Percentiles rank a stretch among this genome's conserved stretches.
These are phyloP conservation scores for Drosophila pseudoobscura DNA, from an alignment of 1,140 invertebrate species.

Conservation along the genomic window DNA sequence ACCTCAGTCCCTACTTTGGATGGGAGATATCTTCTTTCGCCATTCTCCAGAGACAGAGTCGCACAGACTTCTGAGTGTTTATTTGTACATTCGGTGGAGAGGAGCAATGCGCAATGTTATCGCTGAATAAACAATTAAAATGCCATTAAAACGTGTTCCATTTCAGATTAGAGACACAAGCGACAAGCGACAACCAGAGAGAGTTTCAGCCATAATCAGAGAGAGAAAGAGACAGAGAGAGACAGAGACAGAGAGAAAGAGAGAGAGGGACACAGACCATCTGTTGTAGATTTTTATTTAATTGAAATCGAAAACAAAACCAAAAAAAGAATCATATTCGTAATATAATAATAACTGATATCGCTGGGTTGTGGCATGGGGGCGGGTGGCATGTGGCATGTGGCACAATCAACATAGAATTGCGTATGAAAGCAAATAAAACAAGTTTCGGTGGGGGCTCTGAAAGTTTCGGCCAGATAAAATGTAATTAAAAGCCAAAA, in stretches of 20 bases:
- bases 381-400: too few species aligned
- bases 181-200: constrained; percentile 21
- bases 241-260: constrained; percentile 10
- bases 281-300: constrained; percentile 58
- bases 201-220: neutral
- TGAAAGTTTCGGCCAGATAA: constrained; percentile 67
- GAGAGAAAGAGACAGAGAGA: constrained; percentile 25
- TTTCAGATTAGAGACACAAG: constrained; percentile 56
- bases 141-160: constrained; percentile 71
- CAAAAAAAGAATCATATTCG: constrained; percentile 21
- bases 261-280: constrained; percentile 16
- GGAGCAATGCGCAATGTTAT: constrained; percentile 68
- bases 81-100: constrained; percentile 20
- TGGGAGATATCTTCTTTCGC: too few species aligned
- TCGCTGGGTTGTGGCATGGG: constrained; percentile 12
- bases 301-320: constrained; percentile 53
- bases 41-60: too few species aligned
- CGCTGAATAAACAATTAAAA: constrained; percentile 71
- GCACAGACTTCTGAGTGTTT: neutral
- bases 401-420: constrained; percentile 42
- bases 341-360: constrained; percentile 68
- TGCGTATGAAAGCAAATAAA: constrained; percentile 48
- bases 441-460: constrained; percentile 55
- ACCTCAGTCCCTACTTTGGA: too few species aligned
- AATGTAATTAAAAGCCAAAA: constrained; percentile 77